Percentiles rank a stretch among this genome's conserved stretches.
Conservation (phyloP, 2,797 vertebrate species). For the Menidia menidia region DNA sequence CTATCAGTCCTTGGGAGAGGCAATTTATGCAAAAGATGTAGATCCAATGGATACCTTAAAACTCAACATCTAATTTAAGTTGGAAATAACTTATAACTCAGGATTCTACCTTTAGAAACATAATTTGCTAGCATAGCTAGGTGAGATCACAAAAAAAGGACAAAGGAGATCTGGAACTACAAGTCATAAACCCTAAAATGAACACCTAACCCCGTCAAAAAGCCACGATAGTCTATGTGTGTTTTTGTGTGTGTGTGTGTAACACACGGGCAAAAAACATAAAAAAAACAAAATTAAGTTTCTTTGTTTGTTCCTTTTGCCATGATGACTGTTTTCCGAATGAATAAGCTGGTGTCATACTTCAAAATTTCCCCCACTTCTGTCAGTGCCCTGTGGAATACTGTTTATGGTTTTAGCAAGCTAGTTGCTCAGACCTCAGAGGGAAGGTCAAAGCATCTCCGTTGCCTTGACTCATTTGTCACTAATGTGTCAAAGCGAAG, state of each 20-base stretch:
- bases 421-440: slow-evolving; percentile 39
- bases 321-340: slow-evolving; percentile 3
- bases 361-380: neutral
- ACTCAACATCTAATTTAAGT: too few species aligned
- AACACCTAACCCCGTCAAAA: too few species aligned
- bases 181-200: too few species aligned
- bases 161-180: too few species aligned
- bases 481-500: slow-evolving; percentile 94
- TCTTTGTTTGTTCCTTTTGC: neutral
- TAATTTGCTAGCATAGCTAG: too few species aligned
- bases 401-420: slow-evolving; percentile 26
- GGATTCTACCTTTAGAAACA: too few species aligned
- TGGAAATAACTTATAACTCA: too few species aligned
- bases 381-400: neutral
- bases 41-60: too few species aligned
- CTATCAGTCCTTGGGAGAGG: too few species aligned
- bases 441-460: slow-evolving; percentile 69
- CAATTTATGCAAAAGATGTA: too few species aligned
- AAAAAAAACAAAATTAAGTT: neutral
- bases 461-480: slow-evolving; percentile 92
- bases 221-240: neutral
- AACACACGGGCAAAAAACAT: neutral
- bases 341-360: neutral
- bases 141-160: too few species aligned
- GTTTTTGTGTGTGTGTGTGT: neutral